phyloP scores from a whole-genome alignment of 2,797 vertebrate species.

The Tenualosa thibaudeaui region DNA sequence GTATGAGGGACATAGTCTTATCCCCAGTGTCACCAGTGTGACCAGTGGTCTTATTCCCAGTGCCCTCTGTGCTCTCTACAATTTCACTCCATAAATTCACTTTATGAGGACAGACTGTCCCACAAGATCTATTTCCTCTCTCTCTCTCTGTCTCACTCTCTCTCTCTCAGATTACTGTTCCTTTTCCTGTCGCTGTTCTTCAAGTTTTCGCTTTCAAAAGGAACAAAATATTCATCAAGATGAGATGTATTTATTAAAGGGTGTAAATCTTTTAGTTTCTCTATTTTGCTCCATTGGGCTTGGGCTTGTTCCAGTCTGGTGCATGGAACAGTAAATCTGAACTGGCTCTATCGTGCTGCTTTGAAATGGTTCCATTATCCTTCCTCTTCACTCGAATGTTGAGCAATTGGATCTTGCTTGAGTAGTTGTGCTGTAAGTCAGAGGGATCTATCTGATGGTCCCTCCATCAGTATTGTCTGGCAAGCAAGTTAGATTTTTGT shows the following conservation, averaged over 20 bases:
- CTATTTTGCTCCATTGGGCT: neutral
- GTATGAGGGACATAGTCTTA: neutral
- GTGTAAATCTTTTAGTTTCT: slow-evolving; percentile 1
- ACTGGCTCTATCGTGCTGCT: neutral
- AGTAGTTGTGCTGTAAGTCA: neutral
- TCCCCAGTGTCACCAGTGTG: too few relatives aligned
- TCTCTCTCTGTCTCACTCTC: neutral
- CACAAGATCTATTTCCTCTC: neutral
- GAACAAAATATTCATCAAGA: neutral
- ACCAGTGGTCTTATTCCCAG: too few relatives aligned
- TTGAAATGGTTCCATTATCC: neutral
- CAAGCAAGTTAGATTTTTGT: neutral
- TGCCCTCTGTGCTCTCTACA: too few relatives aligned
- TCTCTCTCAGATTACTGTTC: neutral
- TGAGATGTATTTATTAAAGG: neutral
- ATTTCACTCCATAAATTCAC: neutral
- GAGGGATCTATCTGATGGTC: neutral
- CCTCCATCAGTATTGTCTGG: neutral
- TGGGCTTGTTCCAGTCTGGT: neutral
- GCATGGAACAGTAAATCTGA: neutral
- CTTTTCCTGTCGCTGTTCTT: neutral
- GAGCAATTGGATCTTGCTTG: neutral
- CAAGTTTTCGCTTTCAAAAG: neutral
- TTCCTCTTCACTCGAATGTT: neutral
- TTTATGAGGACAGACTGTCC: neutral